Percentiles rank a stretch among this genome's conserved stretches.
Conservation (phyloP, 2,888 invertebrate genomes). For the Resseliella maxima region DNA sequence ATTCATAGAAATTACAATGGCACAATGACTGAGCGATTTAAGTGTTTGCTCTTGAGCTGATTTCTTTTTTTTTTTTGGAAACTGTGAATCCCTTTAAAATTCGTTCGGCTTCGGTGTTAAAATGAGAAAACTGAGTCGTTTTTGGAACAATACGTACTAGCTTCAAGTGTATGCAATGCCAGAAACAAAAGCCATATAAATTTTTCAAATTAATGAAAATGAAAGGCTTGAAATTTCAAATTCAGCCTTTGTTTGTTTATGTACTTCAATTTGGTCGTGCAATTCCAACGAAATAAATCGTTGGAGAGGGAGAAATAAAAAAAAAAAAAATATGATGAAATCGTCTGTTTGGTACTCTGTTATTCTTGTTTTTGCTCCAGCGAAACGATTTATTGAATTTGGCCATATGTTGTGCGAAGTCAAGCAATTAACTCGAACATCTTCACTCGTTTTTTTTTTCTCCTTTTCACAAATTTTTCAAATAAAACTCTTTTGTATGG, state of each 20-base stretch:
- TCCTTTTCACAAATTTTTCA: neutral
- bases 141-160: neutral
- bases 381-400: slow-evolving; percentile 12
- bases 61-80: too few relatives aligned
- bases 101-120: neutral
- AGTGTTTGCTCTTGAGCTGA: neutral
- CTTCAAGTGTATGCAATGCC: neutral
- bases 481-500: neutral
- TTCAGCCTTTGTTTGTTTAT: neutral
- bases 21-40: neutral
- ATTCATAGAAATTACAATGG: neutral
- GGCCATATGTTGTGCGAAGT: slow-evolving; percentile 38
- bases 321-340: too few relatives aligned
- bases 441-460: neutral
- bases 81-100: neutral
- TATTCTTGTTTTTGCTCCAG: too few relatives aligned
- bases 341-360: neutral
- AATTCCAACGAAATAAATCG: too few relatives aligned
- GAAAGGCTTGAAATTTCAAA: neutral
- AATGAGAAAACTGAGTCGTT: neutral
- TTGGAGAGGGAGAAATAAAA: too few relatives aligned
- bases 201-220: neutral
- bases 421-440: neutral
- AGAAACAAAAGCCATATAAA: neutral
- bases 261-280: neutral